These are phyloP conservation scores for Phenganax stokvisi DNA, from an alignment of 92 coral and sea anemone genomes.

Conservation along the genomic window DNA sequence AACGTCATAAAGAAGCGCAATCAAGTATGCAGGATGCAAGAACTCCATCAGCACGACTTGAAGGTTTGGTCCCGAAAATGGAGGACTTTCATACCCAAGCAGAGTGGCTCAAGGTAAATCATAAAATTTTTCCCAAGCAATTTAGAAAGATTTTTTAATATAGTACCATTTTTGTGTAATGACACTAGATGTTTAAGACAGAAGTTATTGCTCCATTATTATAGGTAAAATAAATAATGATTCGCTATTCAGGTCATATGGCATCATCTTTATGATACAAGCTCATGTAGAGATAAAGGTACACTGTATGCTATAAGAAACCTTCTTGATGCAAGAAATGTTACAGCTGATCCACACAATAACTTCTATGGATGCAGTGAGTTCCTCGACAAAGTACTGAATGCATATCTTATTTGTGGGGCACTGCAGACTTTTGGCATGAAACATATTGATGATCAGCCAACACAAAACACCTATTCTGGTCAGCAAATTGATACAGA, in stretches of 20 bases:
- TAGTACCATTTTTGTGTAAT: neutral
- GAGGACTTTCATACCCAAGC: conserved; percentile 53
- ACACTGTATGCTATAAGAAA: too few species aligned
- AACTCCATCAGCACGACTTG: conserved; percentile 52
- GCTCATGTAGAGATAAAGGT: conserved; percentile 6
- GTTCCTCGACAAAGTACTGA: conserved; percentile 38
- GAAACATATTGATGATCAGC: conserved; percentile 26
- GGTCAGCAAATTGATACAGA: conserved; percentile 1
- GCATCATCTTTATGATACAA: conserved; percentile 14
- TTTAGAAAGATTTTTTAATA: neutral
- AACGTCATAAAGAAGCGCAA: conserved; percentile 48
- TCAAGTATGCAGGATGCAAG: conserved; percentile 56
- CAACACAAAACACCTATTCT: neutral
- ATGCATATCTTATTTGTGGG: conserved; percentile 47
- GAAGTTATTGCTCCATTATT: neutral
- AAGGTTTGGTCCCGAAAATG: conserved; percentile 48
- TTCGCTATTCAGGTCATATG: conserved; percentile 14
- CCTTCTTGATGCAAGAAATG: too few species aligned
- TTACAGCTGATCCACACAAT: too few species aligned
- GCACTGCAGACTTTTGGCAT: conserved; percentile 36
- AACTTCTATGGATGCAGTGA: too few species aligned
- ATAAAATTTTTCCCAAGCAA: neutral
- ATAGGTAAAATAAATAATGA: neutral
- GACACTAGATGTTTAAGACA: neutral
- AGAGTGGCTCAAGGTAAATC: conserved; percentile 47